Base-by-base conservation (phyloP, 2,888 invertebrate genomes). In the Stomorhina lunata region DNA sequence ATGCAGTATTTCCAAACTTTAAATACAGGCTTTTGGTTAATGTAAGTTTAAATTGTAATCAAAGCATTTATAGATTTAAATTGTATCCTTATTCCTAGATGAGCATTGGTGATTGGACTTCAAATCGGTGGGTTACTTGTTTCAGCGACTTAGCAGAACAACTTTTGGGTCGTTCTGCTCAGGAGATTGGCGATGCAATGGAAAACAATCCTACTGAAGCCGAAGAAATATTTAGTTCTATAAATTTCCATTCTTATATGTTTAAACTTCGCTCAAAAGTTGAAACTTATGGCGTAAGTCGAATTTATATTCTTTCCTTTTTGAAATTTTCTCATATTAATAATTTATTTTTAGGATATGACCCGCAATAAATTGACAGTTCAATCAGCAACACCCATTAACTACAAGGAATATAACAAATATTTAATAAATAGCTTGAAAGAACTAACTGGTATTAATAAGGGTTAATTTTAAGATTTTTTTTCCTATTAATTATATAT, bases 241-340 rank as follows among this genome's bases (percentile, higher is more conserved):
- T 96, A 29, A 94, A 94, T 85, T 98, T 99, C 90, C 95, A 94
- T 87, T 93, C 94, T 0, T 97, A 94, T 88, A 92, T 96, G 32
- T 96, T 98, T 89, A 96, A 95, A 90, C 92, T 98, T 86, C 93
- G 98, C 76, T 95, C 96, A 34, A 98, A 97, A 92, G 93, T 96
- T 92, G 99, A 99, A 91, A 95, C 94, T 10, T 99, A 95, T 90
- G 98, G 97, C 90, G 98, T 97, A 92, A 94, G 94, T 93, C 10
- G 37, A 22, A 29, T 29, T n/a, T 12, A 1, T 29, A 7, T 63
- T 29, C 2, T 22, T 12, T 15, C 65, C 2, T 25, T 10, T 53
- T 12, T 7, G 40, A 29, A 20, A 43, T 34, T 12, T 40, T 25
- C 57, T 10, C 25, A 40, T 43, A 55, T 37, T 7, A 34, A 40